Conservation (phyloP, 2,113 vertebrate genomes). For the Thinocorus orbignyianus region DNA sequence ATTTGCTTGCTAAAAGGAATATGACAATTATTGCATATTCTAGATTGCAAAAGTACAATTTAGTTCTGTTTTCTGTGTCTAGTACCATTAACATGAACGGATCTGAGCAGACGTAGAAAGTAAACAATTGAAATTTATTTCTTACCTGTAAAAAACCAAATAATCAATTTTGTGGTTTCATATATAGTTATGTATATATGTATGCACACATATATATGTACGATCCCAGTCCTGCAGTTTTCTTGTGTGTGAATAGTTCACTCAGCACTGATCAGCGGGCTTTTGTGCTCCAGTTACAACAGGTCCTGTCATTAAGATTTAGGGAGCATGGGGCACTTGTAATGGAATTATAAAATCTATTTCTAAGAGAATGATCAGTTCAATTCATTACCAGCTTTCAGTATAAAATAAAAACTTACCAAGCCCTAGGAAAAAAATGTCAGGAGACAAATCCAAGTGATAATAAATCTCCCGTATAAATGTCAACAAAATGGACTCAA, state of each 20-base stretch:
- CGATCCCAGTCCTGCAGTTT: background rate
- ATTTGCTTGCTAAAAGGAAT: background rate
- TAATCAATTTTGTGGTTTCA: background rate
- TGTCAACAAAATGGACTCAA: slow-evolving; percentile 5
- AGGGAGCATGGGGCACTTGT: background rate
- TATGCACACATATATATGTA: background rate
- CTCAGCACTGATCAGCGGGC: background rate
- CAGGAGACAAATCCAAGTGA: background rate
- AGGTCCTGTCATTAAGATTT: slow-evolving; percentile 29
- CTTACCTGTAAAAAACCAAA: background rate
- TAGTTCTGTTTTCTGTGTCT: background rate
- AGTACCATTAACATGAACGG: background rate
- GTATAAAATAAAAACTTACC: slow-evolving; percentile 12
- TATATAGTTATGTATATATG: background rate
- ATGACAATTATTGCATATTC: background rate
- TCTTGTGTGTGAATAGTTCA: background rate
- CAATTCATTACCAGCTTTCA: slow-evolving; percentile 23
- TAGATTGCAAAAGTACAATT: background rate
- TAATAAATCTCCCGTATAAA: slow-evolving; percentile 29
- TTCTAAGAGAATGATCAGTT: slow-evolving; percentile 37
- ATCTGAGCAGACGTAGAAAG: background rate
- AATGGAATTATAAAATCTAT: slow-evolving; percentile 54
- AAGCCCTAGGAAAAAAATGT: background rate
- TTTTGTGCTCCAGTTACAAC: background rate
- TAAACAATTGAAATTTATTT: background rate